Base-by-base conservation (phyloP, 1,140 invertebrate genomes). In the Holcopasites calliopsidis region DNA sequence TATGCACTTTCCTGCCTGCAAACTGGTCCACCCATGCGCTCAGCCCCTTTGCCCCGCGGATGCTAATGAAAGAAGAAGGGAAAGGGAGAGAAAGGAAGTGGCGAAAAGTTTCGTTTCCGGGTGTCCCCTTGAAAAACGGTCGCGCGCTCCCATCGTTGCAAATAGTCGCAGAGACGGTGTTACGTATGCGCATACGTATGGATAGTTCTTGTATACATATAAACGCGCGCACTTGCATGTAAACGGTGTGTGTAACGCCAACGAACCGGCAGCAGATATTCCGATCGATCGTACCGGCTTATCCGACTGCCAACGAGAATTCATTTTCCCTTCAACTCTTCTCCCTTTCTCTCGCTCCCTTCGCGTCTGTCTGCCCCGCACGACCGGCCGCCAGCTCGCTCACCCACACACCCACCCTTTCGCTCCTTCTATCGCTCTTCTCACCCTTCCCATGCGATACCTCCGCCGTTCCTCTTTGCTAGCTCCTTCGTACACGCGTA, bases 231-330 rank as follows among this genome's bases (percentile, higher is more conserved):
- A 79, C 82, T 82, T 77, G 80, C 50, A 47, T 78, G 82, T 79
- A 76, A 72, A 50, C 64, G 61, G 61, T 65, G 77, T 70, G 64
- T 80, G 80, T 74, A 82, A 83, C 77, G 65, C 58, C 73, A 76
- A 61, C 81, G 72, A 69, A 84, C 72, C 82, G 78, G 75, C 82
- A n/a, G n/a, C n/a, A 81, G 78, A 84, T 84, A 84, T 84, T 84
- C 75, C 82, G 82, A 84, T 84, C 83, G 83, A 84, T 84, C 83
- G 78, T 72, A 71, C 81, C 73, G 78, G 75, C 82, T 84, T 84
- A 84, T 84, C 74, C 60, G 83, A 84, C 83, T 84, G 75, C 78
- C 78, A 78, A 78, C 82, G 78, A 79, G 78, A 84, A 84, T 84
- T 84, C 82, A 84, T 84, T 84, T 84, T 84, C 77, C 77, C 74